Base-by-base conservation (phyloP, 2,888 invertebrate species). In the Seira ritae region DNA sequence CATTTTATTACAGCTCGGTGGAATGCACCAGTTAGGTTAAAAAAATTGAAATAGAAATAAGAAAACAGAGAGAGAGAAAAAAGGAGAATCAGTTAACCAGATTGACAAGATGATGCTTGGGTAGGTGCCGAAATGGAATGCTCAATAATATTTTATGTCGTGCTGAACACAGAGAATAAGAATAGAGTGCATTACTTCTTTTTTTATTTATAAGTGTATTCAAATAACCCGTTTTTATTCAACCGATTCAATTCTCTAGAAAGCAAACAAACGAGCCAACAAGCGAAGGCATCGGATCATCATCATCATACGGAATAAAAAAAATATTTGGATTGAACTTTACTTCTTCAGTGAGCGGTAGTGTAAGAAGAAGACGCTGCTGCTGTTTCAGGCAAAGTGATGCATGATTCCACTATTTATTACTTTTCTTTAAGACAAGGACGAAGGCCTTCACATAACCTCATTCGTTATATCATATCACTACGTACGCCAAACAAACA, bases 81-180 rank as follows among this genome's bases (percentile, higher is more conserved):
- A 24, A 42, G 1, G 23, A 20, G 17, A 70, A 50, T 50, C 46
- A 70, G 42, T 70, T 70, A 70, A 70, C 70, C 70, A 46, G 70
- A 70, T 70, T 70, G 70, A 50, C 70, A 70, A 46, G 70, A 70
- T 70, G 50, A 19, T 15, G 68, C 15, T 50, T 50, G 12, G 50
- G 37, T 37, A 68, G 68, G 37, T 37, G 68, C n/a, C 37, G 68
- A 67, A 67, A 24, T 24, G 24, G 50, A 70, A 70, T 70, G 19
- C 50, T 46, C 46, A 37, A 46, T 70, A 46, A 20, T 50, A 46
- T 46, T 46, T 46, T 12, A 20, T 46, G 19, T 20, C 46, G n/a
- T 46, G 19, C 50, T 50, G 2, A 50, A 50, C 50, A 50, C 50
- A 50, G 50, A n/a, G 50, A n/a, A n/a, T 12, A 50, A 50, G 50